phyloP scores from a whole-genome alignment of 2,888 invertebrate genomes.

The Lochmaea capreae region DNA sequence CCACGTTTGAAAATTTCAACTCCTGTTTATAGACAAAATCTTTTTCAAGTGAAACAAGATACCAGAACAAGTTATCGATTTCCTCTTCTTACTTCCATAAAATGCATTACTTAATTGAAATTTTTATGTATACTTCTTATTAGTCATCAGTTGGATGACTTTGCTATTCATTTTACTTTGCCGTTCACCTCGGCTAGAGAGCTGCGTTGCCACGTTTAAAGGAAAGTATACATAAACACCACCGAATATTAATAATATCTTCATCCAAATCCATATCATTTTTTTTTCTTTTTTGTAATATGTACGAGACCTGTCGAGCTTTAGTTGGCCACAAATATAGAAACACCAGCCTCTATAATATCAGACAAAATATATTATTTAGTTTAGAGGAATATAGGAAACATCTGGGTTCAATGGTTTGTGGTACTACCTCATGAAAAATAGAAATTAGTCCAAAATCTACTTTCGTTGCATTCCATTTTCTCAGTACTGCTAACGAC shows the following conservation, averaged over 20 bases:
- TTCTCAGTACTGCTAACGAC: too few relatives aligned
- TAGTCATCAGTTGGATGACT: constrained; percentile 6
- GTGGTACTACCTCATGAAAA: too few relatives aligned
- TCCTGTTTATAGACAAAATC: not conserved
- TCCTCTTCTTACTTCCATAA: not conserved
- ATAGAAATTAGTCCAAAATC: too few relatives aligned
- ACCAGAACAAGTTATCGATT: not conserved
- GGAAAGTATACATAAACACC: not conserved
- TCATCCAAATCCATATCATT: too few relatives aligned
- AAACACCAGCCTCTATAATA: too few relatives aligned
- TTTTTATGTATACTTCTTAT: constrained; percentile 2
- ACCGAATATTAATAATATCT: not conserved
- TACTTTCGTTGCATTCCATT: too few relatives aligned
- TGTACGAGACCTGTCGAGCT: too few relatives aligned
- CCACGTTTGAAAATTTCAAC: not conserved
- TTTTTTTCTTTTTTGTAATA: too few relatives aligned
- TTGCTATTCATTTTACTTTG: constrained; percentile 1
- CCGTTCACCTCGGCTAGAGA: not conserved
- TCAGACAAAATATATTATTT: too few relatives aligned
- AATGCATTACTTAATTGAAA: constrained; percentile 6
- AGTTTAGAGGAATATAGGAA: too few relatives aligned
- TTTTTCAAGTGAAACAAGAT: not conserved
- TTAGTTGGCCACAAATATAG: too few relatives aligned
- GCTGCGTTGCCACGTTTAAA: not conserved
- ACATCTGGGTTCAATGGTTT: too few relatives aligned